Base-by-base conservation (phyloP, 2,797 vertebrate species). In the Sebastes hubbsi region DNA sequence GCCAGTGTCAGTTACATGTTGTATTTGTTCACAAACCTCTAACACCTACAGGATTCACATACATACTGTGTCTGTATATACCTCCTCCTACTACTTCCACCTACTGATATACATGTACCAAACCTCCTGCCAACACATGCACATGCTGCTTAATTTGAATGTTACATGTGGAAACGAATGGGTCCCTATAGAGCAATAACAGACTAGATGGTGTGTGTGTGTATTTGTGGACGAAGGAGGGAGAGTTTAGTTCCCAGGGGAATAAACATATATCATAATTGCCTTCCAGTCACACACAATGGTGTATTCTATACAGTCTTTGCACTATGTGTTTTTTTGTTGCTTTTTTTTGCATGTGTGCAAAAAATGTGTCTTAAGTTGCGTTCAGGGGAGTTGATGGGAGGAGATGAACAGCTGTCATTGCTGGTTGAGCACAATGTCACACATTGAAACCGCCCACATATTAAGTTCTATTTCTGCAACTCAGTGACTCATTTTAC, bases 181-280 rank as follows among this genome's bases (percentile, higher is more conserved):
- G 38, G 60, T 83, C 84, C 82, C 85, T 42, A 13, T 22, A 69
- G 85, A 89, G 81, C 72, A 60, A 58, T 83, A 76, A 74, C 16
- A 75, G 70, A 69, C 29, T 54, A 34, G 34, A 49, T 74, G 55
- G 42, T 38, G 24, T 62, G 64, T 84, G 42, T 24, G 63, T 69
- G 59, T 30, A 14, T 49, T 34, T 59, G 36, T 52, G n/a, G 25
- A 69, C 38, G 69, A 86, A 70, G 66, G 14, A 61, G 27, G 29
- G n/a, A 72, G 42, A 52, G 30, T 10, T 46, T 55, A 62, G 58
- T 18, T 82, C 83, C 52, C 75, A 14, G 11, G 74, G 72, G 86
- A 75, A 67, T 70, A 30, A 73, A 75, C 72, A 74, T 61, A 83
- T 30, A 75, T 75, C 59, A 70, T 60, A 54, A 5, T 70, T 42